Percentiles rank a stretch among this genome's conserved stretches.
These are phyloP conservation scores for Anisognathus igniventris DNA, from an alignment of 2,797 vertebrate genomes.

Conservation along the genomic window DNA sequence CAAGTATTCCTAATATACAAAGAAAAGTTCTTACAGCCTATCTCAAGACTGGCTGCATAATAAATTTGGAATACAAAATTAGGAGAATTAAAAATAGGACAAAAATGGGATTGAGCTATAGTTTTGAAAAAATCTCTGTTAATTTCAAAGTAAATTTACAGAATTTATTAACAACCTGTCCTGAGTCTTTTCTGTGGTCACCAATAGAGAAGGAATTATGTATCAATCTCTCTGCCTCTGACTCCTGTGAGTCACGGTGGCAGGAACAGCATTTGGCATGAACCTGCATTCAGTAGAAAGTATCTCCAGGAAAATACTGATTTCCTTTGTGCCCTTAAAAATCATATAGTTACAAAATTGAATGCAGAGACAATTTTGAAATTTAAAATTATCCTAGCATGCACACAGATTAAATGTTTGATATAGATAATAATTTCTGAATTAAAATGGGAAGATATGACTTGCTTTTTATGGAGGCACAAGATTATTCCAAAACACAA, in stretches of 20 bases:
- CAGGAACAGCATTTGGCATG: neutral
- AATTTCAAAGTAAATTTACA: neutral
- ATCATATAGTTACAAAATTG: neutral
- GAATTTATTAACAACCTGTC: neutral
- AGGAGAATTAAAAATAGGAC: neutral
- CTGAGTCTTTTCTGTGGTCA: neutral
- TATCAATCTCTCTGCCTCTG: neutral
- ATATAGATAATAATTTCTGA: neutral
- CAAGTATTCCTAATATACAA: neutral
- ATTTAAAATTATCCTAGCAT: neutral
- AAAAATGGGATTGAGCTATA: neutral
- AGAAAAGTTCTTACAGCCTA: neutral
- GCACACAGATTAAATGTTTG: neutral
- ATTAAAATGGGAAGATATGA: neutral
- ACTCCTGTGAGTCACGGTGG: neutral
- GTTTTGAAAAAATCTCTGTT: neutral
- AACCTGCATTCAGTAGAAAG: neutral
- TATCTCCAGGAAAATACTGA: neutral
- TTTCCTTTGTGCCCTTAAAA: neutral
- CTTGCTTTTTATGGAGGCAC: neutral
- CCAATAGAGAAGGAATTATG: neutral
- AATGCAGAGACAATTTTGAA: neutral
- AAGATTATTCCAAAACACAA: neutral
- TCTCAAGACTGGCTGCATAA: neutral
- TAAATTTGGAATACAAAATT: neutral